Conservation (phyloP, 2,797 vertebrate genomes). For the Phylloscopus collybita region DNA sequence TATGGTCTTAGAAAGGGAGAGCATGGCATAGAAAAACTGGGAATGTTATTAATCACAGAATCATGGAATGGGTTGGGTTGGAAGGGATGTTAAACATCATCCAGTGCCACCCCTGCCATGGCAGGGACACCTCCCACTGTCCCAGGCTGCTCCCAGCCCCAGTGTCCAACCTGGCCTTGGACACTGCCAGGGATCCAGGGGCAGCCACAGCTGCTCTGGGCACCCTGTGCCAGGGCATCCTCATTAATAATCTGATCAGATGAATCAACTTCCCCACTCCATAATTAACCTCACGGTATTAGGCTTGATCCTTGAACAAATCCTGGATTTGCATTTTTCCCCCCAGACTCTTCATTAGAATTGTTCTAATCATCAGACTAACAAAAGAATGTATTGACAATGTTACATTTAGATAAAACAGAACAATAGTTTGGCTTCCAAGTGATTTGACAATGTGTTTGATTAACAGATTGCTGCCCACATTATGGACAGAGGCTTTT, state of each 20-base stretch:
- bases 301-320: background rate
- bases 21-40: background rate
- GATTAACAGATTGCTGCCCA: background rate
- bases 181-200: background rate
- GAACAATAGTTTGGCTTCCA: background rate
- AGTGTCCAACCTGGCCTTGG: background rate
- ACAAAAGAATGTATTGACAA: background rate
- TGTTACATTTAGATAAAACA: background rate
- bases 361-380: background rate
- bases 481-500: background rate
- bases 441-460: background rate
- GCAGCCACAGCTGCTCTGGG: background rate
- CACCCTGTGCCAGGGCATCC: accelerated
- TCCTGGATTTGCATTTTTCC: background rate
- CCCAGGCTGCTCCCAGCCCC: background rate
- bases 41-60: background rate
- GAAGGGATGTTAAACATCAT: accelerated
- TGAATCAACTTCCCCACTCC: too few relatives aligned
- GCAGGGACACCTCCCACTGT: background rate
- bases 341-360: background rate
- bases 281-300: background rate
- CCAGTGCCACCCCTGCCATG: background rate
- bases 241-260: background rate
- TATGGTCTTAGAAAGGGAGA: background rate
- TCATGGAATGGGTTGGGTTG: background rate